These are phyloP conservation scores for Caenorhabditis uteleia DNA, from an alignment of 2,888 invertebrate species.

Conservation along the genomic window DNA sequence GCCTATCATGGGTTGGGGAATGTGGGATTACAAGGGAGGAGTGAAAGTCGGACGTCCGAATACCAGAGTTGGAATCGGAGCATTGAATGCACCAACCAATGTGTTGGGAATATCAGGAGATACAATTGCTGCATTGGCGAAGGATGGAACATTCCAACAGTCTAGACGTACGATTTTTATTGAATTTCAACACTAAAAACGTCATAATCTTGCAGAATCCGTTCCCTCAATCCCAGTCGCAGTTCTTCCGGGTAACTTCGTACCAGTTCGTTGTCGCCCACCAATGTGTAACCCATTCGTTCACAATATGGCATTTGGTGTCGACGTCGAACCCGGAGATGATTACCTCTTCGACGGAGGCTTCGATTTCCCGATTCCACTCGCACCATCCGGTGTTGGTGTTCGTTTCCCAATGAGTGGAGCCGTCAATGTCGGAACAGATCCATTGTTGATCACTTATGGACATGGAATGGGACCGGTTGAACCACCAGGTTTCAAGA, in stretches of 20 bases:
- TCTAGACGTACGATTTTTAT: conserved; percentile 44
- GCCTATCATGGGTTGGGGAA: conserved; percentile 62
- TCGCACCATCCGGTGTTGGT: conserved; percentile 59
- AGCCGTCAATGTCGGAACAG: conserved; percentile 62
- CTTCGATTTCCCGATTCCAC: conserved; percentile 60
- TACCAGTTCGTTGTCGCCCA: conserved; percentile 61
- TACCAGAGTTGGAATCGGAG: conserved; percentile 58
- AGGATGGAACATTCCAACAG: conserved; percentile 58
- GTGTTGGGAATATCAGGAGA: conserved; percentile 58
- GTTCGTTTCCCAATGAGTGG: conserved; percentile 61
- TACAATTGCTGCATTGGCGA: conserved; percentile 54
- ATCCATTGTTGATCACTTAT: conserved; percentile 61
- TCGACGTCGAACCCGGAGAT: conserved; percentile 63
- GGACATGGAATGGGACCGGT: conserved; percentile 62
- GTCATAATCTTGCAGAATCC: conserved; percentile 39
- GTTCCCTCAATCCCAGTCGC: conserved; percentile 60
- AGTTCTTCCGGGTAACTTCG: conserved; percentile 62
- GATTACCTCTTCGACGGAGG: conserved; percentile 61
- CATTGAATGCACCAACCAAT: conserved; percentile 56
- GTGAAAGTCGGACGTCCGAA: conserved; percentile 57
- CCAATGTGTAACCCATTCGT: conserved; percentile 66
- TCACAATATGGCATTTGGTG: conserved; percentile 59
- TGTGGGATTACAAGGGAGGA: conserved; percentile 64
- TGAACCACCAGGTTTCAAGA: conserved; percentile 47
- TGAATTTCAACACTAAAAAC: neutral